Base-by-base conservation (phyloP, 2,888 invertebrate species). In the Azorinus chamasolen region DNA sequence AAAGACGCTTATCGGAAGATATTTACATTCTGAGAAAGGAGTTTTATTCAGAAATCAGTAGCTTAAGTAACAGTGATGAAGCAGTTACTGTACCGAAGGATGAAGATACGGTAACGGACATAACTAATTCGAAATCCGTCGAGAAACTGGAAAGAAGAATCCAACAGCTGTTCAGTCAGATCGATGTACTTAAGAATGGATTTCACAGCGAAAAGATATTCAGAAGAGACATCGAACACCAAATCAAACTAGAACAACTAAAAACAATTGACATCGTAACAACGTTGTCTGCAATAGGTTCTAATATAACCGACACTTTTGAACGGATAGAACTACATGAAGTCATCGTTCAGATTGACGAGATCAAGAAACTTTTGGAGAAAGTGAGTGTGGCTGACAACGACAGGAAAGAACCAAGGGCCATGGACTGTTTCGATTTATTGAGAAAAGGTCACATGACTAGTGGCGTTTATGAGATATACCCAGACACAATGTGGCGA, bases 11-110 rank as follows among this genome's bases (percentile, higher is more conserved):
- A 24, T 12, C 39, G 22, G 55, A 61, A 16, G 69, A 70, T 24
- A 48, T 70, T 18, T 25, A 20, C n/a, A 43, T 62, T 12, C 18
- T 70, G 10, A 45, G 69, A 39, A 22, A 37, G n/a, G 69, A 70
- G 22, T 48, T 70, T 25, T 46, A 70, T 20, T 18, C 22, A 22
- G 69, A 46, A 43, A 20, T 61, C 2, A 45, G 25, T 4, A 32
- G 4, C 10, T 32, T 32, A 32, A 32, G 5, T 10, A 10, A 32
- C 32, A 32, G 5, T 32, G 32, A 32, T 32, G 10, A 32, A 6
- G 32, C 10, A 10, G 5, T 10, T 32, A 10, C 32, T 10, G 4
- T 10, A 10, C 32, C 32, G 32, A 10, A 32, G 4, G 32, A 32
- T 32, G 45, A 45, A 4, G 20, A 45, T 16, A 20, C 4, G 5